Conservation (phyloP, 2,888 invertebrate species). For the Blera fallax region DNA sequence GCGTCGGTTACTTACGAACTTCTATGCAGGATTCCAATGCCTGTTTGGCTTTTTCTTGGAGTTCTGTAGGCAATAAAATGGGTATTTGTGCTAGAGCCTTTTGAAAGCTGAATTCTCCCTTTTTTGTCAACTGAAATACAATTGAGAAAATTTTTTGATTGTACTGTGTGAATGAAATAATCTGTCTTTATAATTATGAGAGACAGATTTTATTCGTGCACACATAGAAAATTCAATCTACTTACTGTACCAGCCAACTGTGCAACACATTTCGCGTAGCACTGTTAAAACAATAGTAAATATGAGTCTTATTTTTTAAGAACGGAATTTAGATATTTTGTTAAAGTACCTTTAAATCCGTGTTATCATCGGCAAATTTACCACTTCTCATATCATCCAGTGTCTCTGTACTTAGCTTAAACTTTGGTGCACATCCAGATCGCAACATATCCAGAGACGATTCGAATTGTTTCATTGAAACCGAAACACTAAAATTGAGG, state of each 20-base stretch:
- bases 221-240: conserved; percentile 19
- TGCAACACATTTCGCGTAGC: conserved; percentile 79
- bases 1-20: conserved; percentile 76
- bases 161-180: not conserved
- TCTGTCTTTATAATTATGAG: not conserved
- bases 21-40: conserved; percentile 77
- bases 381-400: conserved; percentile 78
- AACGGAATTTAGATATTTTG: not conserved
- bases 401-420: conserved; percentile 76
- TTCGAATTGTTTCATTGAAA: conserved; percentile 79
- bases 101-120: conserved; percentile 77
- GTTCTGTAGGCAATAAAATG: conserved; percentile 77
- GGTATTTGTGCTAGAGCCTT: conserved; percentile 79
- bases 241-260: conserved; percentile 79
- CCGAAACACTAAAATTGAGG: conserved; percentile 21
- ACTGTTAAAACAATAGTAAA: conserved; percentile 73
- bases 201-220: not conserved
- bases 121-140: conserved; percentile 77
- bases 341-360: conserved; percentile 77
- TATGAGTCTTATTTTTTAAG: not conserved
- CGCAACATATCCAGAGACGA: conserved; percentile 80
- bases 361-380: conserved; percentile 75
- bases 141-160: not conserved
- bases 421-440: conserved; percentile 78
- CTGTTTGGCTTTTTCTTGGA: conserved; percentile 75